Base-by-base conservation (phyloP, 2,888 invertebrate genomes). In the Herminia tarsipennalis region DNA sequence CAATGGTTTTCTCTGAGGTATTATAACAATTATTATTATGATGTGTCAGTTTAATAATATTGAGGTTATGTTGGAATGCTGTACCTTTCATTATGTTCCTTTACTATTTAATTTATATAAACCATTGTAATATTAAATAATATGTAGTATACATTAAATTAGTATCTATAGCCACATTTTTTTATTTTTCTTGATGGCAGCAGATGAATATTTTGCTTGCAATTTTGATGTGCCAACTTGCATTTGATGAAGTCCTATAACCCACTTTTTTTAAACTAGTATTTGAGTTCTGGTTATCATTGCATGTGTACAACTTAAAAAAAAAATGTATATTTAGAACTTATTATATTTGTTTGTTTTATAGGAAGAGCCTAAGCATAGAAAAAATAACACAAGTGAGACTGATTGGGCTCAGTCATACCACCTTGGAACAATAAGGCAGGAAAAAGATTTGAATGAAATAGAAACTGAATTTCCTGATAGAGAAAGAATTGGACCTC, bases 1-100 rank as follows among this genome's bases (percentile, higher is more conserved):
- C 79, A 57, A 86, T 87, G 86, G 71, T 67, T 61, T 65, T 71
- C 29, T 45, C 72, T 44, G 73, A 88, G 86, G 86, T 88, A 86
- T 55, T 60, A 65, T 52, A 40, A 33, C 18, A 53, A 60, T 48
- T 53, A 44, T 18, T 46, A 9, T 38, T 64, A 51, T 60, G 72
- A 72, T 71, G 69, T 76, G 67, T 72, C 69, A 71, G 35, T n/a
- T 56, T 58, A 40, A 13, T 36, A 32, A 35, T 56, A 71, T 77
- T 53, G 49, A 80, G 81, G 81, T 83, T 83, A 83, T 64, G 45
- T 54, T 48, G 13, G 5, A 30, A 21, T 22, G 18, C 9, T 28
- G 22, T 12, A 9, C n/a, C n/a, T n/a, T n/a, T n/a, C n/a, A n/a
- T 52, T 44, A 18, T 32, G 30, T 54, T 45, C 38, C 36, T 28